phyloP scores from a whole-genome alignment of 1,140 invertebrate genomes.

The Druon quercuslanigerum region DNA sequence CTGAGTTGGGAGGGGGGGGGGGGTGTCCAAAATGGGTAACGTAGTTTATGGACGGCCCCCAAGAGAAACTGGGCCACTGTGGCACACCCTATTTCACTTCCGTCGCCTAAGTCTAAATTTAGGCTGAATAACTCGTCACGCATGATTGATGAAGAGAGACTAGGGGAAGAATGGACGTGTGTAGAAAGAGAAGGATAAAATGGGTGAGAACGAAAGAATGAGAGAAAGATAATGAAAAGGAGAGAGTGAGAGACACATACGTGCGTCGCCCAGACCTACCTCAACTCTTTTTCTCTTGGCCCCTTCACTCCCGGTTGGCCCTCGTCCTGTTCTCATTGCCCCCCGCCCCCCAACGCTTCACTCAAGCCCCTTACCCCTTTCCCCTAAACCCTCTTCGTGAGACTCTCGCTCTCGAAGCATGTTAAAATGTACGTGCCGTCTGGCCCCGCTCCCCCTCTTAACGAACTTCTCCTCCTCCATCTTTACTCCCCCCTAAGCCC shows the following conservation, averaged over 20 bases:
- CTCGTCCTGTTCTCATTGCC: constrained; percentile 27
- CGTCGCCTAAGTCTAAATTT: constrained; percentile 63
- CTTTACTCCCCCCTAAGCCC: constrained; percentile 43
- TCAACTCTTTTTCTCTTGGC: constrained; percentile 73
- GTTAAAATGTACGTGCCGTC: constrained; percentile 64
- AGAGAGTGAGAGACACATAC: constrained; percentile 36
- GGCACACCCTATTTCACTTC: constrained; percentile 38
- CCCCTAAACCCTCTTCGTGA: constrained; percentile 39
- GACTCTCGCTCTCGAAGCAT: constrained; percentile 40
- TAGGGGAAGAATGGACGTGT: constrained; percentile 25
- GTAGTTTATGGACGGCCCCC: no score
- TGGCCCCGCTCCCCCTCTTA: constrained; percentile 49
- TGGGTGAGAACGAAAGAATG: constrained; percentile 1
- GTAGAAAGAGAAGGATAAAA: constrained; percentile 35
- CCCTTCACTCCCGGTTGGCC: constrained; percentile 57
- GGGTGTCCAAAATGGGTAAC: no score
- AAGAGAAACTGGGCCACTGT: neutral
- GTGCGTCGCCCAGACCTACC: constrained; percentile 67
- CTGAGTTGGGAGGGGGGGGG: no score
- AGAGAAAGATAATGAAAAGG: constrained; percentile 1
- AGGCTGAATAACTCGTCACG: constrained; percentile 45
- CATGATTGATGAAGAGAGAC: neutral
- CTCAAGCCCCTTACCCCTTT: constrained; percentile 31
- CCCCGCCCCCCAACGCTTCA: constrained; percentile 1
- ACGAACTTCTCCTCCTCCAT: constrained; percentile 43